Base-by-base conservation (phyloP, 2,888 invertebrate species). In the Coelogynopora nodosa region DNA sequence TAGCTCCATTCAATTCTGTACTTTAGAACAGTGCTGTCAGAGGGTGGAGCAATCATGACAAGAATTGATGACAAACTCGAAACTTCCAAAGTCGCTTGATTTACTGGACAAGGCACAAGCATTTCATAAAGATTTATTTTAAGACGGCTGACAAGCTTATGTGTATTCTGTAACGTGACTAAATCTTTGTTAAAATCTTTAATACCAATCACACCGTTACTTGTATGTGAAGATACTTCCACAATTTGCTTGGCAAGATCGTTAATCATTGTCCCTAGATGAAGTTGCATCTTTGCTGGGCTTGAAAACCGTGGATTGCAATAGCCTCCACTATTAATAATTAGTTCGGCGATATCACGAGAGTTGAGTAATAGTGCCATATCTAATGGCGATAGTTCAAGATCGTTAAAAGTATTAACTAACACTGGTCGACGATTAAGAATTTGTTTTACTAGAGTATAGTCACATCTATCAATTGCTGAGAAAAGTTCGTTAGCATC, bases 311-410 rank as follows among this genome's bases (percentile, higher is more conserved):
- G 26, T 5, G 28, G 29, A 83, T 83, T 83, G 30, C 29, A 27
- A n/a, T 26, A 30, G 29, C 83, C 83, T 26, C 83, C 83, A 83
- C 29, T 13, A 30, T 83, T 30, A 30, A 83, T 83, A 29, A 83
- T 28, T 5, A 28, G n/a, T 83, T 83, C 30, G n/a, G 83, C 83
- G 29, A 83, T 30, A 29, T 28, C 29, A 26, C n/a, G 5, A 13
- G 28, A 83, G 5, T 83, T 83, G 26, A 30, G 23, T 23, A 86
- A 27, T 23, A 86, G 85, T 0, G 86, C 86, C 31, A 86, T 84
- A 31, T 86, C 86, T 0, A 86, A 86, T 30, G 86, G 86, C n/a
- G 86, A 86, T 0, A 86, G 86, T 27, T 86, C 27, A 0, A 86
- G 26, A 13, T 86, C 84, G 86, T 86, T 86, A 31, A 29, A 31